Percentiles rank a stretch among this genome's conserved stretches.
Evolutionary conservation across 2,797 vertebrate genomes (phyloP).

Genomic region (Sebastes cheni): DNA sequence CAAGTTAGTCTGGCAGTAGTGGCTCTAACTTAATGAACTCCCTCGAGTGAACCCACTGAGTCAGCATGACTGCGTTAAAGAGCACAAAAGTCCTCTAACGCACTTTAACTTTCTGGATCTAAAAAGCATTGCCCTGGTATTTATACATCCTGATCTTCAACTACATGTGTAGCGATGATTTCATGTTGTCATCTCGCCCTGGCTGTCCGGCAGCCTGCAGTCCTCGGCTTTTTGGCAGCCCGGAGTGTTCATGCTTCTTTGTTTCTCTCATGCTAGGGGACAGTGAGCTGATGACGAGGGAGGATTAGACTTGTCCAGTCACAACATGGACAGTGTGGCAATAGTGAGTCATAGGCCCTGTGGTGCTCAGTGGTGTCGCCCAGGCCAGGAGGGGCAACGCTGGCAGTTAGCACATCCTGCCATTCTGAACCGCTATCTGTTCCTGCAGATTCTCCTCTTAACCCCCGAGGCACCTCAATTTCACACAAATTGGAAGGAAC

Average conservation of each 20-base stretch:
- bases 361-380: constrained; percentile 42
- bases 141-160: background rate
- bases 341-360: constrained; percentile 47
- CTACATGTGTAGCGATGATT: constrained; percentile 6
- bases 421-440: constrained; percentile 56
- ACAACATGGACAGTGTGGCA: constrained; percentile 37
- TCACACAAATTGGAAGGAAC: constrained; percentile 64
- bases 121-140: background rate
- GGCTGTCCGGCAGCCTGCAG: constrained; percentile 8
- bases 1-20: constrained; percentile 53
- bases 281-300: constrained; percentile 35
- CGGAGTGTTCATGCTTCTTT: constrained; percentile 26
- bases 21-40: constrained; percentile 66
- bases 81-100: background rate
- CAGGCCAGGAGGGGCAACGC: constrained; percentile 20
- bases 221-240: constrained; percentile 36
- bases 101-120: background rate
- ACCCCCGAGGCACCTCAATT: constrained; percentile 70
- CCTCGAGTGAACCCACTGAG: constrained; percentile 25
- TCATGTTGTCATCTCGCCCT: background rate
- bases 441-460: constrained; percentile 61
- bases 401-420: constrained; percentile 37
- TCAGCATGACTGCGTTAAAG: constrained; percentile 23
- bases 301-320: constrained; percentile 56
- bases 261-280: constrained; percentile 21